Percentiles rank a stretch among this genome's conserved stretches.
These are phyloP conservation scores for Macroramphosus scolopax DNA, from an alignment of 2,797 vertebrate species.

Conservation along the genomic window DNA sequence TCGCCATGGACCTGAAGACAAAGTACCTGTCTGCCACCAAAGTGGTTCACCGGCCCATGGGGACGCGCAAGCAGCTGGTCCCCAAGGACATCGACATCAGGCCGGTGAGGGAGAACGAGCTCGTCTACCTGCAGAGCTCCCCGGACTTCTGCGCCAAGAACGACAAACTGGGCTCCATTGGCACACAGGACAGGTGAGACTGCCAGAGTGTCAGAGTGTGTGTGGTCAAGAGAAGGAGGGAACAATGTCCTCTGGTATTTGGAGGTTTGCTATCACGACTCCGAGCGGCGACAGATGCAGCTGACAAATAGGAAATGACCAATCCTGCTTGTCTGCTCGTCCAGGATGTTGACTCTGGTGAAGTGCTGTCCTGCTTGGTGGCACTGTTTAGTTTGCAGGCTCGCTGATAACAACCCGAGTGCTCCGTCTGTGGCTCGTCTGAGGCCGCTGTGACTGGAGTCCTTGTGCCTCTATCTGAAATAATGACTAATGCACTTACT, in stretches of 20 bases:
- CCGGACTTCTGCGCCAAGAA: constrained; percentile 95
- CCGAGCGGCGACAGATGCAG: constrained; percentile 3
- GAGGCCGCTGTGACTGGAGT: constrained; percentile 57
- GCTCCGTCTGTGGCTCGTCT: constrained; percentile 62
- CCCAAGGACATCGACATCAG: constrained; percentile 98
- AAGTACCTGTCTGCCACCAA: constrained; percentile 97
- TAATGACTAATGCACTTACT: constrained; percentile 76
- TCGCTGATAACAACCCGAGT: constrained; percentile 62
- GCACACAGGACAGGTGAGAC: constrained; percentile 94
- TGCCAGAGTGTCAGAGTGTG: background rate
- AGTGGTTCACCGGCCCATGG: constrained; percentile 93
- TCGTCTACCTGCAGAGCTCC: constrained; percentile 96
- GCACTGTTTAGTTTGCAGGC: constrained; percentile 50
- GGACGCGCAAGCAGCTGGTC: constrained; percentile 95
- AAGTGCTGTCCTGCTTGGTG: constrained; percentile 47
- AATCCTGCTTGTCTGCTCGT: constrained; percentile 36
- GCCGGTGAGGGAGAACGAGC: constrained; percentile 92
- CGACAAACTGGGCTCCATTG: constrained; percentile 91
- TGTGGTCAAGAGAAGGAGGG: constrained; percentile 7
- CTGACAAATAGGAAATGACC: constrained; percentile 49
- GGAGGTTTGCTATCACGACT: too few relatives aligned
- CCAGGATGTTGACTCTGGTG: constrained; percentile 63
- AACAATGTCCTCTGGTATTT: too few relatives aligned
- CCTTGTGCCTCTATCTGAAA: constrained; percentile 68
- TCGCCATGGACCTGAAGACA: constrained; percentile 93